These are phyloP conservation scores for Trypoxylus dichotomus DNA, from an alignment of 1,140 invertebrate genomes.

Conservation along the genomic window DNA sequence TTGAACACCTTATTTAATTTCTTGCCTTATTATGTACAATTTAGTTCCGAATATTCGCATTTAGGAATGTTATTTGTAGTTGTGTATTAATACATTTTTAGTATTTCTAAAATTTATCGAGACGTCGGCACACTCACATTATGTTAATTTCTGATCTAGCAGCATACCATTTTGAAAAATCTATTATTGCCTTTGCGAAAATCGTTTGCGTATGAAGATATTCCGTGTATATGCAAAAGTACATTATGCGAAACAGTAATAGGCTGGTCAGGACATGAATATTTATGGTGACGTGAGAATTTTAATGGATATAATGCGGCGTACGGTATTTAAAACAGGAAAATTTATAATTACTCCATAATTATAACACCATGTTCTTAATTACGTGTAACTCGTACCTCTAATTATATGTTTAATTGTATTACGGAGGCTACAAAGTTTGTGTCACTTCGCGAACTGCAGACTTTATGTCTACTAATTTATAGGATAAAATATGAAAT, in stretches of 20 bases:
- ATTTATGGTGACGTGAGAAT: constrained; percentile 7
- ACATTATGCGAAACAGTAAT: constrained; percentile 2
- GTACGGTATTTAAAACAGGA: background rate
- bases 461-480: background rate
- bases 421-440: background rate
- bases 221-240: background rate
- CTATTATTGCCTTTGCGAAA: background rate
- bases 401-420: constrained; percentile 24
- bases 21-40: too few species aligned
- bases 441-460: background rate
- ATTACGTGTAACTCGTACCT: background rate
- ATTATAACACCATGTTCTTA: background rate
- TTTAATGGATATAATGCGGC: constrained; percentile 10
- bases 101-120: too few species aligned
- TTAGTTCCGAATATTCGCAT: too few species aligned
- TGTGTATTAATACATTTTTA: too few species aligned
- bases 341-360: constrained; percentile 11
- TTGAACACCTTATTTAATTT: too few species aligned
- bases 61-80: too few species aligned
- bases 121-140: too few species aligned
- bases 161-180: too few species aligned
- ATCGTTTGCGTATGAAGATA: background rate
- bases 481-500: background rate
- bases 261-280: constrained; percentile 21
- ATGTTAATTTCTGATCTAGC: too few species aligned